A percentile compares a stretch with the other conserved stretches of the same genome.
Evolutionary conservation across 2,888 invertebrate genomes (phyloP).

Genomic region (Volucella bombylans): DNA sequence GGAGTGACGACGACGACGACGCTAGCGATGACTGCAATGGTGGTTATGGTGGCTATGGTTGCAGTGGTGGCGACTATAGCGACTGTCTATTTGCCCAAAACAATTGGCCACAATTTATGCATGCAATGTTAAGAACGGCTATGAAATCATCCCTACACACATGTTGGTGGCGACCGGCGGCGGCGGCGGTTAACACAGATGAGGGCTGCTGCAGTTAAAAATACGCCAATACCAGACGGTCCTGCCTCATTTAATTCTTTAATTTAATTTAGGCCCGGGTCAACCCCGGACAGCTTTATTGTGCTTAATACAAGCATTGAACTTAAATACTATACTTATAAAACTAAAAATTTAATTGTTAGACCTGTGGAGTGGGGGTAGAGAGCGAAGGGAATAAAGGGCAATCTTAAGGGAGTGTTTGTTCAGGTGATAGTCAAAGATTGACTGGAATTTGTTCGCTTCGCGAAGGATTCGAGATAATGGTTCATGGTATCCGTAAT

Average conservation of each 20-base stretch:
- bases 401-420: too few species aligned
- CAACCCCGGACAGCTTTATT: too few species aligned
- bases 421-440: too few species aligned
- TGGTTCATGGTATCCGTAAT: too few species aligned
- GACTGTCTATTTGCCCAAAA: slow-evolving; percentile 44
- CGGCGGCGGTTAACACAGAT: neutral
- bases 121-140: slow-evolving; percentile 71
- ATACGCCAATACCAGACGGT: neutral
- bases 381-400: too few species aligned
- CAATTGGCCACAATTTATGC: slow-evolving; percentile 76
- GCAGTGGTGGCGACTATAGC: neutral
- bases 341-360: too few species aligned
- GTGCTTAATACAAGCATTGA: too few species aligned
- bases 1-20: slow-evolving; percentile 4
- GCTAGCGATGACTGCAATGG: neutral
- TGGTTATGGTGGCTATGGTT: neutral
- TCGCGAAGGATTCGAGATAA: too few species aligned
- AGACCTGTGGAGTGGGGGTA: too few species aligned
- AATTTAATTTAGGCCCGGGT: too few species aligned
- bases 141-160: slow-evolving; percentile 27
- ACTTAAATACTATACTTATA: too few species aligned
- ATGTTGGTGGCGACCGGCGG: neutral
- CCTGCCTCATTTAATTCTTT: neutral
- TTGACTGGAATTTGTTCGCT: too few species aligned
- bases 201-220: slow-evolving; percentile 25